Evolutionary conservation across 1,140 invertebrate species (phyloP).

Genomic region (Penaeus indicus): DNA sequence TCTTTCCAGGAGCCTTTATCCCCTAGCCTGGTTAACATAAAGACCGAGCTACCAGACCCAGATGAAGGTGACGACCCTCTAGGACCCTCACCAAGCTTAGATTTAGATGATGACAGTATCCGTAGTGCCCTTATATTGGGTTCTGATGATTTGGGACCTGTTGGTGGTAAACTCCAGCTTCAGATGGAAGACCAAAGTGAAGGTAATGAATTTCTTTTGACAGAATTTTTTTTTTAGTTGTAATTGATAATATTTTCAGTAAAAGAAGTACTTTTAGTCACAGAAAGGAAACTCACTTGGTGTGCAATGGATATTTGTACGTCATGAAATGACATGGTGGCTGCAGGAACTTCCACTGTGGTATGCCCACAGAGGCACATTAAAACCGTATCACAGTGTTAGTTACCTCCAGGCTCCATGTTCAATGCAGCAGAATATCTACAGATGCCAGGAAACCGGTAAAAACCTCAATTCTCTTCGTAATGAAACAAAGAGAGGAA

Average conservation of each 20-base stretch:
- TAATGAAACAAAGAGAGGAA: too few species aligned
- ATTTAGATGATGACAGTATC: slow-evolving; percentile 42
- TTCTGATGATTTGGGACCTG: slow-evolving; percentile 50
- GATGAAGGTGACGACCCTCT: slow-evolving; percentile 13
- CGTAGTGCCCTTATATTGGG: slow-evolving; percentile 50
- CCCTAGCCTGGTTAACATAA: slow-evolving; percentile 22
- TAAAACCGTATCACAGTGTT: slow-evolving; percentile 58
- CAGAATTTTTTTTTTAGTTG: too few species aligned
- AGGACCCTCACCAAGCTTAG: slow-evolving; percentile 29
- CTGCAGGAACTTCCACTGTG: slow-evolving; percentile 64
- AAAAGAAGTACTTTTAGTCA: too few species aligned
- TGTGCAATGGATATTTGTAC: neutral
- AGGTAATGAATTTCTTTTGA: slow-evolving; percentile 21
- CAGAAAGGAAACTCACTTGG: too few species aligned
- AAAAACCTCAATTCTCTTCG: too few species aligned
- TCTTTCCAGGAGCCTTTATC: slow-evolving; percentile 31
- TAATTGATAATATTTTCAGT: too few species aligned
- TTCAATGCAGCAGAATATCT: neutral
- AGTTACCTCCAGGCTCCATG: slow-evolving; percentile 57
- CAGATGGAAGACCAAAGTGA: slow-evolving; percentile 50
- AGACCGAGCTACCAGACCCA: slow-evolving; percentile 46
- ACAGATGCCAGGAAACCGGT: too few species aligned
- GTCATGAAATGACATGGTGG: neutral
- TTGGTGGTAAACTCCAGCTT: slow-evolving; percentile 52
- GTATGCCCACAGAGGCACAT: slow-evolving; percentile 37